Conservation (phyloP, 2,113 vertebrate species). For the Ammodramus savannarum region DNA sequence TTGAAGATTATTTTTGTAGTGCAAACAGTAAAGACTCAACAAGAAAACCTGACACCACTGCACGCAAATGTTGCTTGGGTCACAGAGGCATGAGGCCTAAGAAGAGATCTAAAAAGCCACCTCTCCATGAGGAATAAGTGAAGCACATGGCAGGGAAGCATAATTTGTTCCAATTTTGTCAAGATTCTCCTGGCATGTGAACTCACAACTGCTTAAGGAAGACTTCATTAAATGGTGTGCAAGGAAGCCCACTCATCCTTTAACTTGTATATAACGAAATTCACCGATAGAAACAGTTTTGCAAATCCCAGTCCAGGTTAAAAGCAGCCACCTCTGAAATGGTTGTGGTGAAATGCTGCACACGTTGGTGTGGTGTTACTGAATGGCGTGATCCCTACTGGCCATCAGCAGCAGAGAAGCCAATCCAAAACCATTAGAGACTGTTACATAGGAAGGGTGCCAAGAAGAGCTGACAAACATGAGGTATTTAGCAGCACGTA, state of each 20-base stretch:
- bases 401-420: background rate
- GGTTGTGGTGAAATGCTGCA: background rate
- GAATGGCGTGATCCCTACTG: background rate
- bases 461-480: slow-evolving; percentile 41
- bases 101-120: background rate
- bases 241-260: background rate
- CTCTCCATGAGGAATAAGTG: background rate
- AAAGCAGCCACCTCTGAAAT: background rate
- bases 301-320: background rate
- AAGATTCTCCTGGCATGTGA: background rate
- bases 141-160: background rate
- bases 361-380: background rate
- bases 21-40: background rate
- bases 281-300: background rate
- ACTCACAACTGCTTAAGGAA: background rate
- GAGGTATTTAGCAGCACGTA: background rate
- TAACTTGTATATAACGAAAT: background rate
- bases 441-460: background rate
- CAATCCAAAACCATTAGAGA: slow-evolving; percentile 2
- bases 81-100: background rate
- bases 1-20: background rate
- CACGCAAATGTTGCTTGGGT: background rate
- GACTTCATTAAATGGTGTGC: background rate
- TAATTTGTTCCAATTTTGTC: background rate
- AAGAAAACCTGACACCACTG: background rate